phyloP scores from a whole-genome alignment of 2,113 vertebrate species.

The Zapornia atra region DNA sequence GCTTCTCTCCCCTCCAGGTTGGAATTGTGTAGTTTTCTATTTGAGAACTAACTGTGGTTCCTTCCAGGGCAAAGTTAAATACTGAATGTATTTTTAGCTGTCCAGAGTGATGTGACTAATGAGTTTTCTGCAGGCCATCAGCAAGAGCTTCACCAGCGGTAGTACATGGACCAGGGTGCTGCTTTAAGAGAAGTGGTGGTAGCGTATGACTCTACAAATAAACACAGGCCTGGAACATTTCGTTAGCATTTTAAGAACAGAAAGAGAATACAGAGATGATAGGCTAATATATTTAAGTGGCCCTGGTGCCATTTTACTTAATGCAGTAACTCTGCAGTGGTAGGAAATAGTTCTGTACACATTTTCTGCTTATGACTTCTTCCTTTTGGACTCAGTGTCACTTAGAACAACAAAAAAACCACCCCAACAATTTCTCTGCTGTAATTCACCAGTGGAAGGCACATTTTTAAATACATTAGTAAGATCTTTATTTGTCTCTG shows the following conservation, averaged over 20 bases:
- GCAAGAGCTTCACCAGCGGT: background rate
- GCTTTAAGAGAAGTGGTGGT: slow-evolving; percentile 66
- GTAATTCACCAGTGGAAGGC: slow-evolving; percentile 55
- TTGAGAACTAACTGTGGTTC: background rate
- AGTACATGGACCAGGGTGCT: background rate
- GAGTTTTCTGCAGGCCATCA: background rate
- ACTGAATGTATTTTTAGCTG: background rate
- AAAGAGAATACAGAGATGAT: slow-evolving; percentile 65
- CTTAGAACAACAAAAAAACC: slow-evolving; percentile 56
- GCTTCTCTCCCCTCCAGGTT: background rate
- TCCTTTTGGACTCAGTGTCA: slow-evolving; percentile 47
- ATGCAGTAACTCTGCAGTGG: slow-evolving; percentile 70
- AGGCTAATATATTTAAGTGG: slow-evolving; percentile 71
- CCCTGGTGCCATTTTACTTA: slow-evolving; percentile 72
- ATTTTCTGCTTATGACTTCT: slow-evolving; percentile 62
- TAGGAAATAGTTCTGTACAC: slow-evolving; percentile 71
- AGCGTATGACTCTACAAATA: slow-evolving; percentile 53
- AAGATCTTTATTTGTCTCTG: slow-evolving; percentile 58
- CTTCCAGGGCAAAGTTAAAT: background rate
- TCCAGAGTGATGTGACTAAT: background rate
- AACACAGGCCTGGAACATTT: slow-evolving; percentile 68
- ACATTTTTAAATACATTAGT: slow-evolving; percentile 43
- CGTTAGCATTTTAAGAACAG: slow-evolving; percentile 75
- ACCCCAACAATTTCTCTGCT: slow-evolving; percentile 30
- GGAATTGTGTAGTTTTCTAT: background rate